Evolutionary conservation across 2,113 vertebrate genomes (phyloP).

Genomic region (Melospiza georgiana): DNA sequence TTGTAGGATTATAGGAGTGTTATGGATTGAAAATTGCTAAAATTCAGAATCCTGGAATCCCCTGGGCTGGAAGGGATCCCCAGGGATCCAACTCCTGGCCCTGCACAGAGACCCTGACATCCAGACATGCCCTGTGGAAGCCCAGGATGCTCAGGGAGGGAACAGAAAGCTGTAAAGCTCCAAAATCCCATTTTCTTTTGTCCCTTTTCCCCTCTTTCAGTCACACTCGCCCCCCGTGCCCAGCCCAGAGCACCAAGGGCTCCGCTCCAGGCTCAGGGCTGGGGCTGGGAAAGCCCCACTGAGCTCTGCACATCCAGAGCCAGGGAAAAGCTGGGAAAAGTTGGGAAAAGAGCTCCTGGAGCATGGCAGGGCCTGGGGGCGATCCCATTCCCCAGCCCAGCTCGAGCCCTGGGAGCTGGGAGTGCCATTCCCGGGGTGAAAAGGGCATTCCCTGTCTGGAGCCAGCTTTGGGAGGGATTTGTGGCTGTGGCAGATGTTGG

Average conservation of each 20-base stretch:
- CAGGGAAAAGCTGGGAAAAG: too few species aligned
- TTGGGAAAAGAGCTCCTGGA: background rate
- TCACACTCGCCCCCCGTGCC: fast-evolving
- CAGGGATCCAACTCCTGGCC: background rate
- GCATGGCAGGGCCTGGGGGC: background rate
- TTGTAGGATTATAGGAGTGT: background rate
- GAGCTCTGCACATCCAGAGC: background rate
- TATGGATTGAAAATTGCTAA: background rate
- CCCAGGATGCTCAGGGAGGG: background rate
- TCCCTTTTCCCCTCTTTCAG: background rate
- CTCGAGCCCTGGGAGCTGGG: background rate
- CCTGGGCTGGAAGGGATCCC: background rate
- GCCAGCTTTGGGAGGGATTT: background rate
- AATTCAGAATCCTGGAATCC: background rate
- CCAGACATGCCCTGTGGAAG: background rate
- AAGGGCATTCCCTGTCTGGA: background rate
- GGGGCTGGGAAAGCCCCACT: background rate
- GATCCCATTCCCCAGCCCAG: background rate
- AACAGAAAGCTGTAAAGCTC: background rate
- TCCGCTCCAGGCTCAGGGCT: fast-evolving
- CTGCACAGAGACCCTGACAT: too few species aligned
- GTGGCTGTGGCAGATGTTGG: background rate
- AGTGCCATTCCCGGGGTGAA: background rate
- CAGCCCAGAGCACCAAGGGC: background rate
- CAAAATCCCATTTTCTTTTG: background rate